These are phyloP conservation scores for Champsocephalus gunnari DNA, from an alignment of 2,797 vertebrate genomes.

Conservation along the genomic window DNA sequence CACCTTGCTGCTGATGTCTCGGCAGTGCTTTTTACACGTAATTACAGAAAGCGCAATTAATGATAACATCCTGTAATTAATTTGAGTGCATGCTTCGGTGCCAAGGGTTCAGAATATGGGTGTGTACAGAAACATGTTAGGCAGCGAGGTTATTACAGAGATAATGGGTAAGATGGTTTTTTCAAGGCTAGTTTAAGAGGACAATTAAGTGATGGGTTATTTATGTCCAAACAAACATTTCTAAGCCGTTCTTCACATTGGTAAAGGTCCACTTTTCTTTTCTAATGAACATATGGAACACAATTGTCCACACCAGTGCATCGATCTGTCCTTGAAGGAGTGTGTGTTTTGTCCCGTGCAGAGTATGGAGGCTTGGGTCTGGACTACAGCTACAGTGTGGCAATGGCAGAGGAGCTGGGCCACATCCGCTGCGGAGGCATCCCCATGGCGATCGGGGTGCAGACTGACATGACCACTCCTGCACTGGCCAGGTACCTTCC, in stretches of 20 bases:
- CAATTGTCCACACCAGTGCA: background rate
- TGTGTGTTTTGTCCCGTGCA: conserved; percentile 63
- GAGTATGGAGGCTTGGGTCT: conserved; percentile 91
- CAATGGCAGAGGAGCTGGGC: conserved; percentile 91
- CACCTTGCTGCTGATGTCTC: conserved; percentile 24
- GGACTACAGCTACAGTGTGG: conserved; percentile 91
- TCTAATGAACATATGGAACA: background rate
- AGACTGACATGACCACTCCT: conserved; percentile 90
- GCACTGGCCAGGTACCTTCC: conserved; percentile 88
- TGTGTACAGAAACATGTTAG: background rate
- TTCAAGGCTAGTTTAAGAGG: conserved; percentile 18
- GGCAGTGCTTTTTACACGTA: conserved; percentile 45
- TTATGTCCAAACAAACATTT: conserved; percentile 1
- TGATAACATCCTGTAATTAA: conserved; percentile 62
- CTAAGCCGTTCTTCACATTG: background rate
- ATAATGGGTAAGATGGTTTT: conserved; percentile 6
- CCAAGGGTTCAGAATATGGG: conserved; percentile 17
- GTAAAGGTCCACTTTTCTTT: background rate
- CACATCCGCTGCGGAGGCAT: conserved; percentile 87
- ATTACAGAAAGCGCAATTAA: conserved; percentile 55
- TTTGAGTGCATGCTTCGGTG: conserved; percentile 46
- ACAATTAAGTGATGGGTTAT: background rate
- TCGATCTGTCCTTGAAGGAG: background rate
- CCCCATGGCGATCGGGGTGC: conserved; percentile 91
- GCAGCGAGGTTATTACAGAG: conserved; percentile 13